Evolutionary conservation across 2,888 invertebrate species (phyloP).

Genomic region (Lepidonotus clava): DNA sequence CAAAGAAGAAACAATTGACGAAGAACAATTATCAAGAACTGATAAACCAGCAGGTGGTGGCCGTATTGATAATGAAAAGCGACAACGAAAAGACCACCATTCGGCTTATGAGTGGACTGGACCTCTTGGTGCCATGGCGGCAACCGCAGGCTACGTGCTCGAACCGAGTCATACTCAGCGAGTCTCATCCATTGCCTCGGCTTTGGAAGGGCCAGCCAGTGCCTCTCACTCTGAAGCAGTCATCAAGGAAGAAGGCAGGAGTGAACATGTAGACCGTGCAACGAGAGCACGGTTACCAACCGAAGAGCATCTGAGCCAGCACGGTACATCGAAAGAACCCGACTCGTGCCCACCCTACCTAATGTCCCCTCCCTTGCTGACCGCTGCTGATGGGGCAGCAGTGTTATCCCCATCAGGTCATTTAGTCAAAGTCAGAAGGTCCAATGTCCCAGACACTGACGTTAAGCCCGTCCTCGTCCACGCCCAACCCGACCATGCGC

Average conservation of each 20-base stretch:
- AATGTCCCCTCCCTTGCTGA: background rate
- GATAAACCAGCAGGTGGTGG: background rate
- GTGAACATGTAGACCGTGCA: background rate
- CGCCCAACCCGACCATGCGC: background rate
- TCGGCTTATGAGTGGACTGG: background rate
- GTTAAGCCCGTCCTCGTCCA: slow-evolving; percentile 33
- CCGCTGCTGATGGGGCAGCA: background rate
- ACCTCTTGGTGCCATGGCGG: background rate
- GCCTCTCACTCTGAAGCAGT: background rate
- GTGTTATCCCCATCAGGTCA: background rate
- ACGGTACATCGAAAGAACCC: background rate
- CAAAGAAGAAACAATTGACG: slow-evolving; percentile 2
- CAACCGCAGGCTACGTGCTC: background rate
- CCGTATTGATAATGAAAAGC: background rate
- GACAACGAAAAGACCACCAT: background rate
- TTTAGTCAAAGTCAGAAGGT: no score
- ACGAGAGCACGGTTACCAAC: background rate
- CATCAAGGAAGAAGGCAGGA: slow-evolving; percentile 3
- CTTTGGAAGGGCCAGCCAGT: background rate
- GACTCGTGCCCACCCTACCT: background rate
- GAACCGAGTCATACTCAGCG: background rate
- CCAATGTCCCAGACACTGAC: background rate
- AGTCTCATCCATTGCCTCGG: background rate
- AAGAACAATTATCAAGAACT: background rate
- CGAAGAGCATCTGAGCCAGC: no score